Evolutionary conservation across 2,797 vertebrate species (phyloP).

Genomic region (Cheirogaleus major): DNA sequence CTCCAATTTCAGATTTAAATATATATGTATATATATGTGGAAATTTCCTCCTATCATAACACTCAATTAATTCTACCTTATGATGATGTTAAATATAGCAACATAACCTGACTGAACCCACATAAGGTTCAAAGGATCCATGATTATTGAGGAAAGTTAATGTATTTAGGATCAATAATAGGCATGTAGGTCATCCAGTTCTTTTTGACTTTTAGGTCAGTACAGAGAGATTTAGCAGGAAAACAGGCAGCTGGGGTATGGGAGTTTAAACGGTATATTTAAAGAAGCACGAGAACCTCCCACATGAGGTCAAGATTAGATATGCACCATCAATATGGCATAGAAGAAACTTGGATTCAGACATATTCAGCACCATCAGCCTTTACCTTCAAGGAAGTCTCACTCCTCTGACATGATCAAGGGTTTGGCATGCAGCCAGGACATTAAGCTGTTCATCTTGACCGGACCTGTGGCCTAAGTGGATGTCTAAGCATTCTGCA

Average conservation of each 20-base stretch:
- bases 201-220: not conserved
- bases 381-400: not conserved
- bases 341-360: not conserved
- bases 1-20: not conserved
- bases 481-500: not conserved
- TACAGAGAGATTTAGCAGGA: not conserved
- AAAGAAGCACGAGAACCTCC: not conserved
- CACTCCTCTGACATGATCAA: not conserved
- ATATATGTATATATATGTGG: not conserved
- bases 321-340: not conserved
- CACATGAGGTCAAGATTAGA: not conserved
- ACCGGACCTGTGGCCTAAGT: not conserved
- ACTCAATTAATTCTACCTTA: not conserved
- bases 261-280: not conserved
- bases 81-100: not conserved
- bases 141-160: not conserved
- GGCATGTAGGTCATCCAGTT: not conserved
- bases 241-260: not conserved
- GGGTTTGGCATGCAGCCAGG: not conserved
- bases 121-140: accelerated
- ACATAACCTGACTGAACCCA: not conserved
- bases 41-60: not conserved
- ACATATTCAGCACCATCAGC: not conserved
- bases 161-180: not conserved
- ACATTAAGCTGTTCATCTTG: not conserved